A percentile compares a stretch with the other conserved stretches of the same genome.
Conservation (phyloP, 30 jellyfish, hydroid and myxozoan genomes). For the Chrysaora quinquecirrha region DNA sequence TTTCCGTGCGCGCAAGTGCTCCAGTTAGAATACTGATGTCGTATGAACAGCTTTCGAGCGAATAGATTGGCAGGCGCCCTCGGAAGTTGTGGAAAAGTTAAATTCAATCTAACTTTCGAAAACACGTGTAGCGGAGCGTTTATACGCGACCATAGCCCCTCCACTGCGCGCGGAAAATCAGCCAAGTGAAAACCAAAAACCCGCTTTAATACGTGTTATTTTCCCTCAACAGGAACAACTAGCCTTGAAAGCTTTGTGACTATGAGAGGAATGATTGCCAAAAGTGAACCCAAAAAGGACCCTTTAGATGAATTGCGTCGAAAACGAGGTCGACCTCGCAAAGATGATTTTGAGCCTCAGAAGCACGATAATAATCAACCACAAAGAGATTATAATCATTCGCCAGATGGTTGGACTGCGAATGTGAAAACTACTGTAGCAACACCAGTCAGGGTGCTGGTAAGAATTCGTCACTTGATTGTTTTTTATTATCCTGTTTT, state of each 20-base stretch:
- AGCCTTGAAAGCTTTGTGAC: slow-evolving; percentile 57
- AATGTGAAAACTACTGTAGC: slow-evolving; percentile 1
- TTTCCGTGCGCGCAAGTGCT: no score
- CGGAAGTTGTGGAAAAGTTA: no score
- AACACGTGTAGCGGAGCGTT: no score
- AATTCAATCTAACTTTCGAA: no score
- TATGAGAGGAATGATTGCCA: slow-evolving; percentile 47
- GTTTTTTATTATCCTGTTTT: no score
- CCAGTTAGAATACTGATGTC: no score
- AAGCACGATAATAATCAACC: not conserved
- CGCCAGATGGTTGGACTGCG: not conserved
- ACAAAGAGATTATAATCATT: slow-evolving; percentile 1
- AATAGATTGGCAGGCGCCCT: no score
- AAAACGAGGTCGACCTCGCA: slow-evolving; percentile 76
- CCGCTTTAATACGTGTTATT: no score
- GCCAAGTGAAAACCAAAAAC: no score
- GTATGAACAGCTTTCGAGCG: no score
- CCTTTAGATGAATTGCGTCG: not conserved
- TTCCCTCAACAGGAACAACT: slow-evolving; percentile 38
- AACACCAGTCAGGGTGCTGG: slow-evolving; percentile 37
- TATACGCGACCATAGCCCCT: no score
- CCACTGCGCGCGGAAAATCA: no score
- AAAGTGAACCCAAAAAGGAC: not conserved
- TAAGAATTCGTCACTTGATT: not conserved
- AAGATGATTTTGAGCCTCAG: slow-evolving; percentile 26